These are phyloP conservation scores for Lasioglossum marginatum DNA, from an alignment of 2,888 invertebrate genomes.

Conservation along the genomic window DNA sequence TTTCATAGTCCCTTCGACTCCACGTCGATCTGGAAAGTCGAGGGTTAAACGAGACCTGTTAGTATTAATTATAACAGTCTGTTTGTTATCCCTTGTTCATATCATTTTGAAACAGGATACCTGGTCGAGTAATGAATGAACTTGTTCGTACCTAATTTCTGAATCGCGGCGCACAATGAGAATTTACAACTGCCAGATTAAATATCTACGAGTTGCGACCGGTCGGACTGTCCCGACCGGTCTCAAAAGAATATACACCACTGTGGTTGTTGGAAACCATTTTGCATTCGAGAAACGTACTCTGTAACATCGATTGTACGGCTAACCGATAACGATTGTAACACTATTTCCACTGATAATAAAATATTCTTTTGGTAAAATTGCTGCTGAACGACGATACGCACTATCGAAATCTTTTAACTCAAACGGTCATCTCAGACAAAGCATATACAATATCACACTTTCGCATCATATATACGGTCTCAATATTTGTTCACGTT, in stretches of 20 bases:
- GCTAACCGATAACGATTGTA: constrained; percentile 74
- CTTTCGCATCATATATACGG: neutral
- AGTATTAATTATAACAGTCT: neutral
- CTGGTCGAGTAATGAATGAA: neutral
- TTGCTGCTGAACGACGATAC: neutral
- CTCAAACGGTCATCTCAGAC: neutral
- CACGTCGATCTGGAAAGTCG: neutral
- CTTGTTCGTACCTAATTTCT: constrained; percentile 13
- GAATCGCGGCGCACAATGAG: constrained; percentile 15
- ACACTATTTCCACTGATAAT: constrained; percentile 77
- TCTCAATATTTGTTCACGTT: neutral
- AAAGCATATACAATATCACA: neutral
- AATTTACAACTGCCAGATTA: constrained; percentile 20
- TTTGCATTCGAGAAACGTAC: constrained; percentile 53
- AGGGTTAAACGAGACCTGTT: neutral
- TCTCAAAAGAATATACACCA: neutral
- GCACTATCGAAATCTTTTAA: neutral
- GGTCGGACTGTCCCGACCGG: neutral
- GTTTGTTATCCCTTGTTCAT: neutral
- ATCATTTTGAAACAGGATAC: neutral
- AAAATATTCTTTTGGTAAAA: constrained; percentile 79
- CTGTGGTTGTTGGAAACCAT: constrained; percentile 8
- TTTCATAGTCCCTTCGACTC: neutral
- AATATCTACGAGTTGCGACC: neutral
- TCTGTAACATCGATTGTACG: constrained; percentile 72